Base-by-base conservation (phyloP, 2,113 vertebrate genomes). In the Cygnus buccinator region DNA sequence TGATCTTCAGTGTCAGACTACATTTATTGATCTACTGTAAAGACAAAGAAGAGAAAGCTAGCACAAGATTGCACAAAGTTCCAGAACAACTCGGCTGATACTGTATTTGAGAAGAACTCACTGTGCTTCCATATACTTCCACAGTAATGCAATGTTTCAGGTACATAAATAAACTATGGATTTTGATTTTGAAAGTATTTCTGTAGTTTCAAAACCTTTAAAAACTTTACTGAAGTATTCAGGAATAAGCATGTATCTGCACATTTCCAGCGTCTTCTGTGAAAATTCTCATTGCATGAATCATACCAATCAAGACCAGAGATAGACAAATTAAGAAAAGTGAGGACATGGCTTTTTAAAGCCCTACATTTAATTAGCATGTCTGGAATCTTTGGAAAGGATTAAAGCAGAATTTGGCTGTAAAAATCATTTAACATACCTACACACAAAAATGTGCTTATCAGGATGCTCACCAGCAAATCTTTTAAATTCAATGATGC, bases 111-210 rank as follows among this genome's bases (percentile, higher is more conserved):
- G 57, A 89, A 50, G 13, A 86, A 44, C n/a, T 57, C 4, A 2
- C 65, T 72, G 29, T 13, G 2, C 9, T 58, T 7, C 17, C 67
- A 23, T 13, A 84, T 37, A 50, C 1, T 41, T 77, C 14, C 21
- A 65, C 15, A 1, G 6, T 31, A 61, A 28, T 41, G 9, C 26
- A 1, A 0, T 3, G 0, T 65, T 89, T 84, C 25, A 13, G 3
- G 4, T 52, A 39, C 0, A 0, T 21, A 46, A 0, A 0, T 5
- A 84, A 84, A 63, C 18, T 15, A 7, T 61, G 44, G 35, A 3
- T 68, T 77, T 31, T 66, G 25, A 61, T 11, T 57, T 9, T 65
- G 6, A 25, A 68, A 61, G 35, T 54, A 54, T 71, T 92, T 92
- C 26, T 90, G 8, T 5, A 48, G 4, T 26, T 74, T 85, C 31